Percentiles rank a stretch among this genome's conserved stretches.
phyloP scores from a whole-genome alignment of 2,797 vertebrate genomes.

The Brotogeris chrysoptera region DNA sequence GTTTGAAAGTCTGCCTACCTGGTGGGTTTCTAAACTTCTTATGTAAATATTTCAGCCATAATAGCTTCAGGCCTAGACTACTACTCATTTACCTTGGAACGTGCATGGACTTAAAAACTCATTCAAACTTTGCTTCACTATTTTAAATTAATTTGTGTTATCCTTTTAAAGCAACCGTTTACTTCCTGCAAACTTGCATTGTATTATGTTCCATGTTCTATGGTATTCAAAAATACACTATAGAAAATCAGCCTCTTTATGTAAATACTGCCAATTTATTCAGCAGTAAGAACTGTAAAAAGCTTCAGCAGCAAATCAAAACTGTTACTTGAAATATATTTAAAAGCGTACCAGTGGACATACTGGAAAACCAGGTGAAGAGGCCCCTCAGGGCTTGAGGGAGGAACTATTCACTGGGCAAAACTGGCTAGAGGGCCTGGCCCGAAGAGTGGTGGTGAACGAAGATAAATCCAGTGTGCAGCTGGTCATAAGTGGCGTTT shows the following conservation, averaged over 20 bases:
- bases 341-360: neutral
- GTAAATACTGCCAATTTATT: conserved; percentile 27
- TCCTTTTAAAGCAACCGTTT: conserved; percentile 4
- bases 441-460: neutral
- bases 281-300: conserved; percentile 11
- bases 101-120: conserved; percentile 26
- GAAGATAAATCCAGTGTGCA: neutral
- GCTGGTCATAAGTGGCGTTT: neutral
- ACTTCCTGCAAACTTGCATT: neutral
- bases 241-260: neutral
- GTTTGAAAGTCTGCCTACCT: neutral
- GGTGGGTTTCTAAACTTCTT: conserved; percentile 37
- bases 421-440: accelerated
- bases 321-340: neutral
- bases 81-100: conserved; percentile 28
- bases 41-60: conserved; percentile 37
- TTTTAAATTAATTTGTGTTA: conserved; percentile 21
- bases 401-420: neutral
- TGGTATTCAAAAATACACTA: neutral
- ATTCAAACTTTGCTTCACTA: conserved; percentile 5
- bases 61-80: conserved; percentile 27
- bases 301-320: conserved; percentile 21
- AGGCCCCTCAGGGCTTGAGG: neutral
- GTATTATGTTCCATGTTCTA: neutral
- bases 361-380: neutral